Evolutionary conservation across 2,888 invertebrate genomes (phyloP).

Genomic region (Megalurothrips usitatus): DNA sequence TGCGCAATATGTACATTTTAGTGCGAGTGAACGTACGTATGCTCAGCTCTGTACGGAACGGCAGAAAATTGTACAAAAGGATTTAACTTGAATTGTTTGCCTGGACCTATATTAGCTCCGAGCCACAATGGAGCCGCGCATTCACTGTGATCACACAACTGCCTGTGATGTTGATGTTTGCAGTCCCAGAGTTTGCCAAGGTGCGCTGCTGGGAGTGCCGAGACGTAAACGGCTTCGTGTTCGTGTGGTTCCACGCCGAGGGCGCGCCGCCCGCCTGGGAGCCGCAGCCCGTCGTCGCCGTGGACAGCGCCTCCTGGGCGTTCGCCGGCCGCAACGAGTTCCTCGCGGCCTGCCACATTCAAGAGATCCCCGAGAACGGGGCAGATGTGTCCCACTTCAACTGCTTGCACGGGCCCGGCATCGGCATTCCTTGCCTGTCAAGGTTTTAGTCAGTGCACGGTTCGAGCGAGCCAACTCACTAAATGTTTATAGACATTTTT

Average conservation of each 20-base stretch:
- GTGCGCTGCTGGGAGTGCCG: constrained; percentile 63
- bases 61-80: no score
- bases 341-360: constrained; percentile 68
- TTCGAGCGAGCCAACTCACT: no score
- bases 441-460: no score
- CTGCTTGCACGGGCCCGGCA: constrained; percentile 64
- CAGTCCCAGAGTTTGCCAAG: constrained; percentile 66
- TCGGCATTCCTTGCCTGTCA: constrained; percentile 49
- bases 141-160: no score
- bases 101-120: no score
- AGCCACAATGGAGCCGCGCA: no score
- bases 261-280: constrained; percentile 63
- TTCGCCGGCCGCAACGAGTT: constrained; percentile 77
- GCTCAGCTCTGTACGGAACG: no score
- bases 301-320: constrained; percentile 54
- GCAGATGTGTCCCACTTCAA: constrained; percentile 77
- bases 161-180: no score
- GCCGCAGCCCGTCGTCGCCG: constrained; percentile 54
- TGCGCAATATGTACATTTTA: no score
- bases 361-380: constrained; percentile 89
- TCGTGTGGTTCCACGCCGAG: constrained; percentile 80
- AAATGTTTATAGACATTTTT: no score
- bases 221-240: constrained; percentile 70
- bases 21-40: no score
- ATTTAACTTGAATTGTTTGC: no score